phyloP scores from a whole-genome alignment of 2,113 vertebrate species.

The Azemiops feae region DNA sequence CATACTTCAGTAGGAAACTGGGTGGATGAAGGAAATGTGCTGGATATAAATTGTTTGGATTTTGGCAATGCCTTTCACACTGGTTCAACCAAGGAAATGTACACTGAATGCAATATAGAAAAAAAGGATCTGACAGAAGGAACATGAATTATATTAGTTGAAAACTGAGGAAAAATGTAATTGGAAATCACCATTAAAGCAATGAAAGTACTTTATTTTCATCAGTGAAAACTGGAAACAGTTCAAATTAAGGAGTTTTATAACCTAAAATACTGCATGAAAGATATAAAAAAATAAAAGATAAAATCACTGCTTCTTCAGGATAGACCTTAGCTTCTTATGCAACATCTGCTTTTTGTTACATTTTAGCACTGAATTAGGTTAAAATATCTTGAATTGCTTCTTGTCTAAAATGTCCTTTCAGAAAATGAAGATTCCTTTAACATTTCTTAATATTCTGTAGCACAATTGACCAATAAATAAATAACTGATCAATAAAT shows the following conservation, averaged over 20 bases:
- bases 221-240: slow-evolving; percentile 26
- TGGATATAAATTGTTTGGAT: slow-evolving; percentile 68
- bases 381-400: not conserved
- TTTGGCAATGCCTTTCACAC: slow-evolving; percentile 64
- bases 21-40: slow-evolving; percentile 59
- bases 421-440: not conserved
- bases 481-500: not conserved
- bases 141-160: slow-evolving; percentile 62
- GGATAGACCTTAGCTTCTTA: not conserved
- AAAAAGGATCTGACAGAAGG: slow-evolving; percentile 54
- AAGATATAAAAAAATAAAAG: not conserved
- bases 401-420: not conserved
- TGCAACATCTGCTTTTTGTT: not conserved
- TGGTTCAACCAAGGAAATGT: slow-evolving; percentile 63
- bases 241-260: slow-evolving; percentile 39
- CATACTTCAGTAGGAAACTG: slow-evolving; percentile 53
- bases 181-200: slow-evolving; percentile 20
- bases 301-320: not conserved
- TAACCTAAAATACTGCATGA: slow-evolving; percentile 38
- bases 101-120: slow-evolving; percentile 53
- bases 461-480: not conserved
- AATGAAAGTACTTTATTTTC: slow-evolving; percentile 45
- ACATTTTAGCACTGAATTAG: not conserved
- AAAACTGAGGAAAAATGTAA: slow-evolving; percentile 50
- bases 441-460: not conserved